A percentile compares a stretch with the other conserved stretches of the same genome.
phyloP scores from a whole-genome alignment of 2,113 vertebrate species.

The Semnopithecus entellus region DNA sequence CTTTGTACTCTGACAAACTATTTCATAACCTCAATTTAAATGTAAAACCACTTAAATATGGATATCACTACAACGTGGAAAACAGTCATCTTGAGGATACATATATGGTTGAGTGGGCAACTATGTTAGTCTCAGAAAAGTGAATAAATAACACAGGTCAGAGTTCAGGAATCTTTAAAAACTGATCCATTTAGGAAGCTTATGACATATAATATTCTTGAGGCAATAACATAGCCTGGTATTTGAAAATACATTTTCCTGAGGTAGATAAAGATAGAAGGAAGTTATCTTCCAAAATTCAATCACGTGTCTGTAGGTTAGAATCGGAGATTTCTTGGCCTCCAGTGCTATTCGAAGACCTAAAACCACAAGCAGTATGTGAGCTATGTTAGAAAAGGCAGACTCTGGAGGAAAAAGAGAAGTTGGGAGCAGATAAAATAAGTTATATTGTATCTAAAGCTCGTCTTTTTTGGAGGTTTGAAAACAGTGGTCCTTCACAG shows the following conservation, averaged over 20 bases:
- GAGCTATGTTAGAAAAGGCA: not conserved
- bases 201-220: not conserved
- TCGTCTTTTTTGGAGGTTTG: not conserved
- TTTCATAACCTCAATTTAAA: not conserved
- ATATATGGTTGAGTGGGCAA: not conserved
- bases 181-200: not conserved
- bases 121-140: not conserved
- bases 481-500: not conserved
- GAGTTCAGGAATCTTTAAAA: conserved; percentile 12
- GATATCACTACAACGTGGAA: not conserved
- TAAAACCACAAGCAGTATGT: not conserved
- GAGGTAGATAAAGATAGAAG: not conserved
- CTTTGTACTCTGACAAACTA: not conserved
- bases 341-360: not conserved
- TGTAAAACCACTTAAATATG: not conserved
- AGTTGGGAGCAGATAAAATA: not conserved
- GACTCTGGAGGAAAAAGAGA: not conserved
- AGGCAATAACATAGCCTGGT: not conserved
- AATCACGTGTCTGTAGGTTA: not conserved
- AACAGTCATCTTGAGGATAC: not conserved
- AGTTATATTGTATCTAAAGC: not conserved
- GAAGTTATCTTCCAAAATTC: not conserved
- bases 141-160: not conserved
- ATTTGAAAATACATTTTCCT: conserved; percentile 16
- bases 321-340: not conserved